Percentiles rank a stretch among this genome's conserved stretches.
These are phyloP conservation scores for Ooceraea biroi DNA, from an alignment of 1,140 invertebrate species.

Conservation along the genomic window DNA sequence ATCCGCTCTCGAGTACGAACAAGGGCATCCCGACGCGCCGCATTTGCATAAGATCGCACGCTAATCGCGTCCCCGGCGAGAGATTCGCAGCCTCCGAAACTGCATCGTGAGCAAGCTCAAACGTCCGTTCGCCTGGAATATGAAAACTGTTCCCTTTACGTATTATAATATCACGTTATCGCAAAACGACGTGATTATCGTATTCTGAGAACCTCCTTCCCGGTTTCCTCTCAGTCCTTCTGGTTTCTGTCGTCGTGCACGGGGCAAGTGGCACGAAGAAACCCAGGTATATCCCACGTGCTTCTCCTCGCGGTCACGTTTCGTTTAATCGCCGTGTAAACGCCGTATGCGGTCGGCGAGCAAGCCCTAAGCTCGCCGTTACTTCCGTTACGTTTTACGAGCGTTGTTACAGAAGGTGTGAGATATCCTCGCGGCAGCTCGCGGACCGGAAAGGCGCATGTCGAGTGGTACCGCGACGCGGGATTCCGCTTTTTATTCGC, in stretches of 20 bases:
- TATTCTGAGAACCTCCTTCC: neutral
- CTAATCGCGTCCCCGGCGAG: neutral
- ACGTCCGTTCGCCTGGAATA: too few relatives aligned
- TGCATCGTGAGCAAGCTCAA: neutral
- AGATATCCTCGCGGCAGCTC: conserved; percentile 15
- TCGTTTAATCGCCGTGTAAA: conserved; percentile 20
- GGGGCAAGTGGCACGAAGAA: neutral
- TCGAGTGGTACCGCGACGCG: conserved; percentile 40
- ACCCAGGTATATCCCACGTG: neutral
- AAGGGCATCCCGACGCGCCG: conserved; percentile 37
- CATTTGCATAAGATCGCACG: too few relatives aligned
- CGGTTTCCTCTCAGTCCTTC: neutral
- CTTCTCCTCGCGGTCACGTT: neutral
- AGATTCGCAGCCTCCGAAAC: neutral
- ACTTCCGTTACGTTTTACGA: conserved; percentile 36
- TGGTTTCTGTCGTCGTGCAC: neutral
- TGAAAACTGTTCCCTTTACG: too few relatives aligned
- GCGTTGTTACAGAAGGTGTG: neutral
- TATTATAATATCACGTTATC: too few relatives aligned
- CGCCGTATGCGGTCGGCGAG: conserved; percentile 4
- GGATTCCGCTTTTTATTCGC: conserved; percentile 56
- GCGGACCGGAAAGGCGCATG: conserved; percentile 6
- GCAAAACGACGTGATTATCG: neutral
- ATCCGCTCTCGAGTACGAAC: conserved; percentile 60
- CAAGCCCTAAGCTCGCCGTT: conserved; percentile 11